Percentiles rank a stretch among this genome's conserved stretches.
phyloP scores from a whole-genome alignment of 2,888 invertebrate species.

The Melolontha melolontha region DNA sequence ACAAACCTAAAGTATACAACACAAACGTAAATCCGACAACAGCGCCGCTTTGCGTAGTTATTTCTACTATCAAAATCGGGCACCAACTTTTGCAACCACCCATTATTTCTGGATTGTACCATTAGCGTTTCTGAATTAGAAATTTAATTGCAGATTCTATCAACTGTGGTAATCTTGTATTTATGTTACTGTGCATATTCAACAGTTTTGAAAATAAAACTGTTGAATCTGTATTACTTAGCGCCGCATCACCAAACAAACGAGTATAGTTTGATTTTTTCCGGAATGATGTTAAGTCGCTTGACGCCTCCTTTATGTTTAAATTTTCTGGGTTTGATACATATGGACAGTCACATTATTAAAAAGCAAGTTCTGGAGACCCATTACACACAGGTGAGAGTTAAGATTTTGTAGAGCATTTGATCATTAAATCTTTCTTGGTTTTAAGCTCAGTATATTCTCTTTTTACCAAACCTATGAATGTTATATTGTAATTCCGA shows the following conservation, averaged over 20 bases:
- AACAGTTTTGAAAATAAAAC: slow-evolving; percentile 94
- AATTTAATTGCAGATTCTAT: slow-evolving; percentile 79
- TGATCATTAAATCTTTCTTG: slow-evolving; percentile 4
- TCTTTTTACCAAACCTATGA: no score
- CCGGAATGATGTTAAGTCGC: slow-evolving; percentile 97
- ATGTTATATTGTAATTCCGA: no score
- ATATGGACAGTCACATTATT: slow-evolving; percentile 97
- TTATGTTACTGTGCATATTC: slow-evolving; percentile 98
- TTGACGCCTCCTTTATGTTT: slow-evolving; percentile 98
- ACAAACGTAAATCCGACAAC: no score
- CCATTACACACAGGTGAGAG: slow-evolving; percentile 89
- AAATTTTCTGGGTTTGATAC: slow-evolving; percentile 96
- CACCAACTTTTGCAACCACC: no score
- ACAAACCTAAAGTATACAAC: no score
- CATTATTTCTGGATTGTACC: no score
- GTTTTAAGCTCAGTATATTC: no score
- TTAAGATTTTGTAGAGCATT: slow-evolving; percentile 1
- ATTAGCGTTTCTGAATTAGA: background rate
- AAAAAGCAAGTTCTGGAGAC: slow-evolving; percentile 86
- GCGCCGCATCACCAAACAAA: slow-evolving; percentile 98
- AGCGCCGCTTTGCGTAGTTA: no score
- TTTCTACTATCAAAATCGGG: no score
- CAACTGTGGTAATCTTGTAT: slow-evolving; percentile 92
- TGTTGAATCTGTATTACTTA: slow-evolving; percentile 96
- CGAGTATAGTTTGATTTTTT: slow-evolving; percentile 98